A percentile compares a stretch with the other conserved stretches of the same genome.
Conservation (phyloP, 92 coral and sea anemone species). For the Bergia sp. region DNA sequence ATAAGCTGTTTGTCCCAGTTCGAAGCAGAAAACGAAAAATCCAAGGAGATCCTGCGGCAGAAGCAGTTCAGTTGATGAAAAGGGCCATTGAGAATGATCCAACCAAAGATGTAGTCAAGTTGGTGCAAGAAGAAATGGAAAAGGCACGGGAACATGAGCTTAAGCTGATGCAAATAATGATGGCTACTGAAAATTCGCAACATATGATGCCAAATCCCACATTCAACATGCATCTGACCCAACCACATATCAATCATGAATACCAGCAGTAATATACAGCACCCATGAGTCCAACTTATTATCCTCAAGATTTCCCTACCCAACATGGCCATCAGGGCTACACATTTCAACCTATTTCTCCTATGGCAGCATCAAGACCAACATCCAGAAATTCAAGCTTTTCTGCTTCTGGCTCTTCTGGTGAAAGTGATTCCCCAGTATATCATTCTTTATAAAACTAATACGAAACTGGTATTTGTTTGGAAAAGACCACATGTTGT, state of each 20-base stretch:
- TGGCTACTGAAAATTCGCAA: constrained; percentile 30
- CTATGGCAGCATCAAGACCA: constrained; percentile 28
- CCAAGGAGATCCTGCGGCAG: constrained; percentile 16
- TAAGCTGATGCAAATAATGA: constrained; percentile 27
- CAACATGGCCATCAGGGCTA: constrained; percentile 30
- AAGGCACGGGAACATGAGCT: constrained; percentile 36
- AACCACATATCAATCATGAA: constrained; percentile 9
- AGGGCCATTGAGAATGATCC: constrained; percentile 39
- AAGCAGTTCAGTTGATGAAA: constrained; percentile 27
- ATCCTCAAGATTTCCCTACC: constrained; percentile 33
- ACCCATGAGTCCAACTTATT: constrained; percentile 12
- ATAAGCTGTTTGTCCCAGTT: constrained; percentile 31
- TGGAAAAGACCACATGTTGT: constrained; percentile 29
- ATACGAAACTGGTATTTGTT: constrained; percentile 3
- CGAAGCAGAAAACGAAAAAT: constrained; percentile 19
- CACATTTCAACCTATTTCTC: constrained; percentile 32
- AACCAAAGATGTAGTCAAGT: constrained; percentile 18
- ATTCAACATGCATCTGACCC: constrained; percentile 23
- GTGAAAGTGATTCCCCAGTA: constrained; percentile 31
- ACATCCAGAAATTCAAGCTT: constrained; percentile 29
- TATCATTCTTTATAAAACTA: constrained; percentile 19
- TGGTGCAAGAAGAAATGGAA: constrained; percentile 32
- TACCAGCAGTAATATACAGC: not conserved
- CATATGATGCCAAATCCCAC: constrained; percentile 31
- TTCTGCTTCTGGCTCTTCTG: constrained; percentile 37